Base-by-base conservation (phyloP, 2,113 vertebrate species). In the Cairina moschata region DNA sequence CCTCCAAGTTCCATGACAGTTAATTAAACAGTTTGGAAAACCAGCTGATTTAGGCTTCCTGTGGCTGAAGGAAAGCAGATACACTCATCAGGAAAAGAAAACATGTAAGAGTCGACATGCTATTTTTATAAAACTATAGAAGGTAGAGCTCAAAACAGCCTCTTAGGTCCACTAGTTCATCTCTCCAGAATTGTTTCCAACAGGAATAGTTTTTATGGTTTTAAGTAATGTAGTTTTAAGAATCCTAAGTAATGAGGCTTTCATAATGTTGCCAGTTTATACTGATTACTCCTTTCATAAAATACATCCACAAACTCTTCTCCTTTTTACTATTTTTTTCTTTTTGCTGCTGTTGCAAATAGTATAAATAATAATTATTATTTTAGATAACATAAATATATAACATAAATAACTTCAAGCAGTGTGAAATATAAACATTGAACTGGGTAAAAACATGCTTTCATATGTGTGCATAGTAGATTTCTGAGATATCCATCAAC, bases 11-110 rank as follows among this genome's bases (percentile, higher is more conserved):
- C 60, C 63, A 54, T 23, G 40, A 38, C 14, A 80, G 69, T 80
- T 94, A 94, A 92, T 81, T 83, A 63, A 93, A 95, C 18, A 15
- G 42, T 79, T 74, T 75, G 44, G 83, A 87, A 95, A 88, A 66
- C 2, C 29, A 85, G 69, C 42, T 81, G 74, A 95, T 83, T 90
- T 96, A 67, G 28, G n/a, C 20, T 96, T 97, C 63, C 85, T 46
- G 14, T 87, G 55, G 29, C 74, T 85, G 87, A 95, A 94, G 89
- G 38, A 90, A 92, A 85, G 86, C 48, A 96, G 85, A 85, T 78
- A 92, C 8, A 18, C 11, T 88, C 1, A 0, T 60, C 65, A 89
- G 60, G 58, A 94, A 40, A 14, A 72, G 55, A 92, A 92, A 80
- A 85, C 16, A 56, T 59, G 59, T 25, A 34, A 56, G 40, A 91